Evolutionary conservation across 2,797 vertebrate species (phyloP).

Genomic region (Halcyon leucocephala): DNA sequence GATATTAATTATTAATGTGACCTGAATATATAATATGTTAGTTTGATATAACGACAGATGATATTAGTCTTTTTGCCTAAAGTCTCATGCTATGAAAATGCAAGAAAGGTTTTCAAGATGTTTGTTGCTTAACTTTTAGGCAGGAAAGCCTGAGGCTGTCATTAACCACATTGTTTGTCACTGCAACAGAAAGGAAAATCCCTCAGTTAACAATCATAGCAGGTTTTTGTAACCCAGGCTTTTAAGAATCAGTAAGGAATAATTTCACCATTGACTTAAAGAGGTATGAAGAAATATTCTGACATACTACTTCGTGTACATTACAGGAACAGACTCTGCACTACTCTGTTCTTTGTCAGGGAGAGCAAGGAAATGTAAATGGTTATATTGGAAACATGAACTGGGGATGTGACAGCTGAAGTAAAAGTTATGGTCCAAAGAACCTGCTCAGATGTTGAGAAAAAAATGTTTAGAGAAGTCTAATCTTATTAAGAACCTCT

Average conservation of each 20-base stretch:
- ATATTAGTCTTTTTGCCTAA: slow-evolving; percentile 40
- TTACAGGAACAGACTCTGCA: neutral
- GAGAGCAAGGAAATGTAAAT: neutral
- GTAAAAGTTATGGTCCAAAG: neutral
- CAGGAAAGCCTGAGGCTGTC: slow-evolving; percentile 2
- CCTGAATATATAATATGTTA: slow-evolving; percentile 54
- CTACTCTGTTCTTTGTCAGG: neutral
- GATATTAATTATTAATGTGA: slow-evolving; percentile 54
- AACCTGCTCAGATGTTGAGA: neutral
- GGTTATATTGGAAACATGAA: neutral
- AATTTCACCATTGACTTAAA: neutral
- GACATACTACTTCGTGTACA: neutral
- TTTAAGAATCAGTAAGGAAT: neutral
- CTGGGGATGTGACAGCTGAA: neutral
- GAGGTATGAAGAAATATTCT: neutral
- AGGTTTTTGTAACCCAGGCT: neutral
- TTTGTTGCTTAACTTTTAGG: neutral
- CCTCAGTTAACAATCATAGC: neutral
- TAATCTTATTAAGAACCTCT: neutral
- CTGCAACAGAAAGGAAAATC: neutral
- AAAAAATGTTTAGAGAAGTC: neutral
- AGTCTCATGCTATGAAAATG: slow-evolving; percentile 33
- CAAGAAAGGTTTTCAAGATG: slow-evolving; percentile 41
- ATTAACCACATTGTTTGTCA: slow-evolving; percentile 5
- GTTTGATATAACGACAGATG: slow-evolving; percentile 8